These are phyloP conservation scores for Phrynocephalus guinanensis DNA, from an alignment of 2,797 vertebrate genomes.

Conservation along the genomic window DNA sequence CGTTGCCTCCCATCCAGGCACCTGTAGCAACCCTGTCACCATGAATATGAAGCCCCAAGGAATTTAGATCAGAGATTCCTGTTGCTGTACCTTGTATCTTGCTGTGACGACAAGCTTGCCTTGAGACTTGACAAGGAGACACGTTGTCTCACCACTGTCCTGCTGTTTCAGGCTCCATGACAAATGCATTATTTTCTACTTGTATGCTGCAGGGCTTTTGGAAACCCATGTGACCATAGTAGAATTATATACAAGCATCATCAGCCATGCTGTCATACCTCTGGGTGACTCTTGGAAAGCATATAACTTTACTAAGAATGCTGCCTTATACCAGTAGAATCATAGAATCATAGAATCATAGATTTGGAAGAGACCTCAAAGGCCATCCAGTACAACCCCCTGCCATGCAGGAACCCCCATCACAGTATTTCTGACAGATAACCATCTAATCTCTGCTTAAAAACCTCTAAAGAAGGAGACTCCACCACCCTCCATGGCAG, in stretches of 20 bases:
- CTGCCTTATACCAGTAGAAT: too few species aligned
- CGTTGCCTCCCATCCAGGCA: not conserved
- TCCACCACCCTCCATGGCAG: too few species aligned
- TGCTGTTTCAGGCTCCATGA: accelerated
- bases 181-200: not conserved
- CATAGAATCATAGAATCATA: too few species aligned
- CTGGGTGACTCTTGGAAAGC: not conserved
- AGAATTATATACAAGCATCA: constrained; percentile 15
- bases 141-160: accelerated
- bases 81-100: not conserved
- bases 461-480: too few species aligned
- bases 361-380: too few species aligned
- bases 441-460: too few species aligned
- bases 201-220: accelerated
- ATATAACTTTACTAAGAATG: too few species aligned
- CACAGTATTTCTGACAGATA: too few species aligned
- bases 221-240: not conserved
- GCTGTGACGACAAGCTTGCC: not conserved
- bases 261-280: not conserved
- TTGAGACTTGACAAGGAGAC: accelerated
- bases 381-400: too few species aligned
- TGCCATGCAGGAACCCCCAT: too few species aligned
- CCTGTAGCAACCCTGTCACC: not conserved
- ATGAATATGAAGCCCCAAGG: not conserved
- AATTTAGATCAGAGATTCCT: constrained; percentile 19